phyloP scores from a whole-genome alignment of 35 echinoderm and acorn worm genomes.

The Anneissia japonica region DNA sequence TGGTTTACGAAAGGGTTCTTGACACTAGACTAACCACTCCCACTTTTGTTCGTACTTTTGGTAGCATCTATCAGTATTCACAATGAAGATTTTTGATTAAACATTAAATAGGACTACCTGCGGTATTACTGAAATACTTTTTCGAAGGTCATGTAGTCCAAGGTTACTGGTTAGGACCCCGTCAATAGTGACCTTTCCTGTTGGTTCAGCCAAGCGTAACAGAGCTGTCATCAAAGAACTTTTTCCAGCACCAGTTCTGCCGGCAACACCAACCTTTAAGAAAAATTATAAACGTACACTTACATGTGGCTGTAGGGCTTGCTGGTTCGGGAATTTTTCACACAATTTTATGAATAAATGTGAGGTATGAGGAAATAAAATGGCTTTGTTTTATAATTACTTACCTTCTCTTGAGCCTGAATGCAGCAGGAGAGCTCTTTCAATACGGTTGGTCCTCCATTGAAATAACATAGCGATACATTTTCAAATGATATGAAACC shows the following conservation, averaged over 20 bases:
- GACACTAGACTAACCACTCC: too few species aligned
- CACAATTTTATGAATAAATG: too few species aligned
- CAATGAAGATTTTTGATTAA: too few species aligned
- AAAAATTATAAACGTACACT: not conserved
- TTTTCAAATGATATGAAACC: constrained; percentile 87
- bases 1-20: too few species aligned
- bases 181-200: not conserved
- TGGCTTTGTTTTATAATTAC: too few species aligned
- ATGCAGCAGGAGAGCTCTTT: constrained; percentile 67
- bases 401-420: constrained; percentile 87
- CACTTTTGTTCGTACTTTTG: too few species aligned
- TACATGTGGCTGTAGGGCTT: too few species aligned
- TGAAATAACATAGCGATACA: constrained; percentile 56
- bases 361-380: too few species aligned
- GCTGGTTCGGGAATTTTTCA: too few species aligned
- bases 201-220: not conserved
- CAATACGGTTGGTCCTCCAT: constrained; percentile 73
- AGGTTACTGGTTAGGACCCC: not conserved
- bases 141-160: constrained; percentile 5
- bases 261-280: constrained; percentile 3
- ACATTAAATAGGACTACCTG: too few species aligned
- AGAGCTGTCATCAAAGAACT: constrained; percentile 5
- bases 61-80: too few species aligned
- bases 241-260: constrained; percentile 16
- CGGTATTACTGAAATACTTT: constrained; percentile 3